These are phyloP conservation scores for Harpalus rubripes DNA, from an alignment of 2,888 invertebrate genomes.

Conservation along the genomic window DNA sequence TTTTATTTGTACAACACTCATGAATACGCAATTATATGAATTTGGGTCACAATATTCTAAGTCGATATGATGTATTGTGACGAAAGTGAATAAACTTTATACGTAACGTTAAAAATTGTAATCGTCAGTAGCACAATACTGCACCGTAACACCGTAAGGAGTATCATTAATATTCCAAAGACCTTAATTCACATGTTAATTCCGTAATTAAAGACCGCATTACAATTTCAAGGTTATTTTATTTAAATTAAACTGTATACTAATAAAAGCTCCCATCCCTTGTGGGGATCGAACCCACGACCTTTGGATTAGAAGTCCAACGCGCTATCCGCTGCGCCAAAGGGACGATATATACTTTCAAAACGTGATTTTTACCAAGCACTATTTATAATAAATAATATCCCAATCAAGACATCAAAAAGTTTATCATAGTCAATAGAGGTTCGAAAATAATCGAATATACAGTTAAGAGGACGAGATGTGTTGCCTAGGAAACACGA, in stretches of 20 bases:
- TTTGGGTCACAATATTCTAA: constrained; percentile 41
- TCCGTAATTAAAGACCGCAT: background rate
- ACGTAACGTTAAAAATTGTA: background rate
- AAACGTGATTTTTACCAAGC: too few species aligned
- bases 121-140: background rate
- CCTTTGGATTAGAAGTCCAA: constrained; percentile 95
- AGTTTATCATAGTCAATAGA: too few species aligned
- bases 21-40: constrained; percentile 50
- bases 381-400: too few species aligned
- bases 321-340: constrained; percentile 94
- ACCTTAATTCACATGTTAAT: background rate
- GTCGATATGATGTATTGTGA: constrained; percentile 37
- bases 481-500: too few species aligned
- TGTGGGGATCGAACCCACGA: constrained; percentile 93
- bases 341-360: constrained; percentile 80
- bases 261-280: constrained; percentile 80
- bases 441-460: too few species aligned
- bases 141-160: background rate
- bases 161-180: background rate
- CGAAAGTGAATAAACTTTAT: background rate
- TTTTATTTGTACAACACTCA: constrained; percentile 39
- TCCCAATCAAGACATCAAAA: too few species aligned
- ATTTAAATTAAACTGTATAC: background rate
- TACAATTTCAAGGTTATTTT: background rate
- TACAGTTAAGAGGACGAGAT: too few species aligned